A percentile compares a stretch with the other conserved stretches of the same genome.
Conservation (phyloP, 2,113 vertebrate species). For the Aphelocoma coerulescens region DNA sequence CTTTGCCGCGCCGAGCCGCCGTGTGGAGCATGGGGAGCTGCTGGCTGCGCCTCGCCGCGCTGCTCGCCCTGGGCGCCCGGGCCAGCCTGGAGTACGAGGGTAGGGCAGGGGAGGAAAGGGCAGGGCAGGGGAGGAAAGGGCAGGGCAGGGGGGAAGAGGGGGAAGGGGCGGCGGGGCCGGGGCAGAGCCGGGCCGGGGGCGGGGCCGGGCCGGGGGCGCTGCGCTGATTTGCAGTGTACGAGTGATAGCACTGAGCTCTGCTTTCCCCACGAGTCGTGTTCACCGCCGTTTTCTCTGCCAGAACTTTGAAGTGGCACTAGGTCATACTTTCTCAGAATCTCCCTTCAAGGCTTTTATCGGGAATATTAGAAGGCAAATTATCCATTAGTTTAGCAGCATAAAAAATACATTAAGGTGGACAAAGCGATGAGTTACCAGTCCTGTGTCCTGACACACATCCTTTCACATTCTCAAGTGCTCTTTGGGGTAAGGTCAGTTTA, state of each 20-base stretch:
- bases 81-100: constrained; percentile 3
- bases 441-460: not conserved
- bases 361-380: not conserved
- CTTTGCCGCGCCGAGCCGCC: not conserved
- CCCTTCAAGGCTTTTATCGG: not conserved
- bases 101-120: not conserved
- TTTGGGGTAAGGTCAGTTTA: not conserved
- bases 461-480: not conserved
- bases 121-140: not conserved
- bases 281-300: not conserved
- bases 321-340: not conserved
- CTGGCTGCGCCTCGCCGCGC: constrained; percentile 6
- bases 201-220: not conserved
- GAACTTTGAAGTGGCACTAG: not conserved
- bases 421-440: not conserved
- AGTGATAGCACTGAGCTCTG: not conserved
- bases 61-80: constrained; percentile 11
- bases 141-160: not conserved
- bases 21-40: constrained; percentile 59
- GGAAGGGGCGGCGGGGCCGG: not conserved
- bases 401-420: not conserved
- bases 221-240: fast-evolving
- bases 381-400: not conserved
- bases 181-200: not conserved
- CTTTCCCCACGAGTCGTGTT: not conserved